phyloP scores from a whole-genome alignment of 2,888 invertebrate genomes.

The Pardosa pseudoannulata region DNA sequence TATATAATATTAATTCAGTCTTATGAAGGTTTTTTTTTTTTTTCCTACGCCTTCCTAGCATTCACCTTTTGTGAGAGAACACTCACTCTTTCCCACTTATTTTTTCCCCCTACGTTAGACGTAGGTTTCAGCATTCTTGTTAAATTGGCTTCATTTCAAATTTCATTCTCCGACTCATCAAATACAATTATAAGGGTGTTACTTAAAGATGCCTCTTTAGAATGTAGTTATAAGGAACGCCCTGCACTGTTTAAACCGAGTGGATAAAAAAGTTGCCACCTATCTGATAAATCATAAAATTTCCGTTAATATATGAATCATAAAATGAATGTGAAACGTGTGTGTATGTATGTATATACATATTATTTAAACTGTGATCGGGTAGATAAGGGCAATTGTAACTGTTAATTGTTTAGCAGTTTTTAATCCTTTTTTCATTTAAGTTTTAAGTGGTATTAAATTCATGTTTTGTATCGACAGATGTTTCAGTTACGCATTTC shows the following conservation, averaged over 20 bases:
- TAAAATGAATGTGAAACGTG: neutral
- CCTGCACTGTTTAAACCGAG: neutral
- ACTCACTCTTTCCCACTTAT: too few species aligned
- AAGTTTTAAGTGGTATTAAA: too few species aligned
- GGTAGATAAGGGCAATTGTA: neutral
- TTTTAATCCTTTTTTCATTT: too few species aligned
- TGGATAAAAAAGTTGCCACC: neutral
- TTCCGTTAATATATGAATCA: neutral
- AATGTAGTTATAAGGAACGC: conserved; percentile 13
- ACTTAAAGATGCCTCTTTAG: conserved; percentile 14
- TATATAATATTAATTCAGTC: too few species aligned
- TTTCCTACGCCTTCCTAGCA: too few species aligned
- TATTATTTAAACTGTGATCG: neutral
- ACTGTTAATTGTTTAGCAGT: neutral
- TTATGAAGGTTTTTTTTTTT: too few species aligned
- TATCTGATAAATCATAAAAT: neutral
- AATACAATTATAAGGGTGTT: conserved; percentile 19
- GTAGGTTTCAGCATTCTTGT: neutral
- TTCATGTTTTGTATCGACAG: too few species aligned
- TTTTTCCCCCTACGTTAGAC: too few species aligned
- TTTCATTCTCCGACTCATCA: neutral
- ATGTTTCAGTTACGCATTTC: too few species aligned
- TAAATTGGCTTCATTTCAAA: conserved; percentile 17
- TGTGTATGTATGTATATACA: too few species aligned
- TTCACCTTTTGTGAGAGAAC: too few species aligned